These are phyloP conservation scores for Brachystomella parvula DNA, from an alignment of 1,140 invertebrate genomes.

Conservation along the genomic window DNA sequence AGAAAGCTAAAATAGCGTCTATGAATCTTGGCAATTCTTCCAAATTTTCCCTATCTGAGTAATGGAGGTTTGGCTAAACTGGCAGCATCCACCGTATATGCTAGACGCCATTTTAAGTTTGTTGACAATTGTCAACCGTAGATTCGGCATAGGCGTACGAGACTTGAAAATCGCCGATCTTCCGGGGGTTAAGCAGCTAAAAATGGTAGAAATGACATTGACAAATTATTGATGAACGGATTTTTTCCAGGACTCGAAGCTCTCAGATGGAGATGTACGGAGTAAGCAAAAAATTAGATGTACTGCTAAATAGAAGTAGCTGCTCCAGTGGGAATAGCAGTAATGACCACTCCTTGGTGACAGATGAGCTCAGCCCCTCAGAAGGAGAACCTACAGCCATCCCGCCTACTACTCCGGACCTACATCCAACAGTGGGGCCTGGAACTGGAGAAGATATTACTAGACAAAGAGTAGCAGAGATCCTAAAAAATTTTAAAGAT, in stretches of 20 bases:
- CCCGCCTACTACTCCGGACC: background rate
- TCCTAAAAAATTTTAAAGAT: slow-evolving; percentile 10
- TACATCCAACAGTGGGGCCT: background rate
- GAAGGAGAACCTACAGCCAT: background rate
- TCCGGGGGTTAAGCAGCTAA: no score
- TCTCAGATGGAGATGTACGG: background rate
- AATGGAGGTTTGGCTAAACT: no score
- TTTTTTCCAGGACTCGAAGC: background rate
- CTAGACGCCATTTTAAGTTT: no score
- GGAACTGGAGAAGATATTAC: background rate
- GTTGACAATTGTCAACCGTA: no score
- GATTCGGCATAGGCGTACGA: no score
- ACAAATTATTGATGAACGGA: background rate
- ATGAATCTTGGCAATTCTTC: no score
- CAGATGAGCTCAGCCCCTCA: background rate
- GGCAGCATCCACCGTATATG: no score
- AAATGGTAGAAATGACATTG: no score
- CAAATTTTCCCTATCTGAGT: no score
- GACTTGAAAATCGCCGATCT: no score
- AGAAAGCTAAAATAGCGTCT: background rate
- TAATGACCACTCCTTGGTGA: background rate
- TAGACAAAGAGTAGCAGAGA: background rate
- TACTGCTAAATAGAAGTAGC: background rate
- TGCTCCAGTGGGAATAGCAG: background rate
- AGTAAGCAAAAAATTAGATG: background rate